Evolutionary conservation across 2,888 invertebrate species (phyloP).

Genomic region (Pasiphila rectangulata): DNA sequence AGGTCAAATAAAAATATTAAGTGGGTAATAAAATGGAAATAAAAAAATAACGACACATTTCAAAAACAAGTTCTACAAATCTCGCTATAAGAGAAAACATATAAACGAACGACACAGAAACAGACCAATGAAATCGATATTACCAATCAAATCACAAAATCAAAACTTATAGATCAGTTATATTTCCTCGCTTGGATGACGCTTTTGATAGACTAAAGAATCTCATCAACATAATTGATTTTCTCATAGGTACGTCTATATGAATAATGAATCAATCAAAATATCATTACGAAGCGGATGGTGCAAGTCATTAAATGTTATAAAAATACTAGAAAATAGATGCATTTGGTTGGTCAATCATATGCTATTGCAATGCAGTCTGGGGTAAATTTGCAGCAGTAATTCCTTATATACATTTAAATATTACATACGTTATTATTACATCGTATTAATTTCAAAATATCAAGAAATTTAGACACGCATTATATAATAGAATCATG

Average conservation of each 20-base stretch:
- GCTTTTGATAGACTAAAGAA: conserved; percentile 16
- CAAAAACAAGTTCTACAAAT: background rate
- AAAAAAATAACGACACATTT: conserved; percentile 4
- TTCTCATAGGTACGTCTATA: conserved; percentile 50
- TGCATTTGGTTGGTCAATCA: background rate
- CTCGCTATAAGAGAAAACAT: background rate
- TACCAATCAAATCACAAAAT: conserved; percentile 9
- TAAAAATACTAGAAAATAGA: too few species aligned
- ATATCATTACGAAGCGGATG: conserved; percentile 47
- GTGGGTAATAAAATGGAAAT: conserved; percentile 3
- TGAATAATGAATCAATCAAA: conserved; percentile 67
- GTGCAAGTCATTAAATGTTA: conserved; percentile 39
- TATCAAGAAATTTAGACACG: too few species aligned
- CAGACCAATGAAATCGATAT: conserved; percentile 19
- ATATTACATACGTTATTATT: too few species aligned
- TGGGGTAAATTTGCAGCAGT: too few species aligned
- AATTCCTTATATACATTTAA: too few species aligned
- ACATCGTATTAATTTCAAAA: too few species aligned
- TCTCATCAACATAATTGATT: conserved; percentile 60
- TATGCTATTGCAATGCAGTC: too few species aligned
- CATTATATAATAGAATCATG: too few species aligned
- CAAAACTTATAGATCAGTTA: conserved; percentile 12
- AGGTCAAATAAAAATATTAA: background rate
- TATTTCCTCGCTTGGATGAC: conserved; percentile 5
- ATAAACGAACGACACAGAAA: conserved; percentile 9